Base-by-base conservation (phyloP, 2,888 invertebrate species). In the Griposia aprilina region DNA sequence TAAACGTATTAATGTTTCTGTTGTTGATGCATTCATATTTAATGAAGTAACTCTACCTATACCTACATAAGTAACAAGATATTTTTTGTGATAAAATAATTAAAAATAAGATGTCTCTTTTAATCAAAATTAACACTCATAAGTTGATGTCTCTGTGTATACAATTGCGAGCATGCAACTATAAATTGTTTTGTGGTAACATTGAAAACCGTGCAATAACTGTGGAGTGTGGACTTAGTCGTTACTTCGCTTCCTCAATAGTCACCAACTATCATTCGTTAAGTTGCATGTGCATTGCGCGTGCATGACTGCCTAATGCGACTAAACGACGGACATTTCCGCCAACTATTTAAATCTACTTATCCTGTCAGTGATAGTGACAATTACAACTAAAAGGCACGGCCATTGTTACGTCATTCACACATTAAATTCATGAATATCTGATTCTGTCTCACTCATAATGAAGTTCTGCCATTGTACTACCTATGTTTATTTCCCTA, bases 321-420 rank as follows among this genome's bases (percentile, higher is more conserved):
- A 45, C 41, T 50, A 81, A 50, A 30, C 59, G 30, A 60, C 30
- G 13, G n/a, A 50, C 36, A 57, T 80, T 57, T 76, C 81, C 81
- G 48, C 26, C 17, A 26, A 13, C 36, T 50, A 71, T n/a, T 59
- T 52, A 81, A n/a, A 45, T 52, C 81, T 59, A 59, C 20, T 26
- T 50, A 50, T 7, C 20, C 15, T 73, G 74, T 52, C 77, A 41
- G 81, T 41, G 1, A 52, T 17, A 50, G 17, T 70, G 10, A 20
- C 57, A 78, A 13, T 74, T 59, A 45, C 30, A 57, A 36, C 20
- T 60, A 20, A 52, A 81, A 60, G 59, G 11, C 1, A 30, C 48
- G n/a, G 30, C 20, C 59, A 59, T 59, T 81, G 57, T 81, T 20
- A 60, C 52, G 50, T 52, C 41, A 81, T 48, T 15, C 30, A 55